Percentiles rank a stretch among this genome's conserved stretches.
phyloP scores from a whole-genome alignment of 2,888 invertebrate genomes.

The Acronicta leporina region DNA sequence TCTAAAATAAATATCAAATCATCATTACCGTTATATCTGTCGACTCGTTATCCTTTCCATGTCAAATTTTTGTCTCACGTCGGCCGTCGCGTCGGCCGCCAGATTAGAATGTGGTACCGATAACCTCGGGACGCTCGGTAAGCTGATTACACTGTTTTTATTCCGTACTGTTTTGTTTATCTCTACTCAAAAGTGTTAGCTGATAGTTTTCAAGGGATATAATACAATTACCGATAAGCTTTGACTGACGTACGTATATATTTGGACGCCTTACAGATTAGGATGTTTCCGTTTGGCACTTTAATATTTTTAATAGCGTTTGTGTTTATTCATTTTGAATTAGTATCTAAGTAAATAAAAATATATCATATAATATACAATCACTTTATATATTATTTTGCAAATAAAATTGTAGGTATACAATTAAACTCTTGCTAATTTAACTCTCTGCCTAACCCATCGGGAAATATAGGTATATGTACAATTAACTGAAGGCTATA shows the following conservation, averaged over 20 bases:
- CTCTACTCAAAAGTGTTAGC: conserved; percentile 57
- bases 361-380: no score
- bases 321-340: no score
- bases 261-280: conserved; percentile 54
- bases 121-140: conserved; percentile 63
- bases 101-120: conserved; percentile 50
- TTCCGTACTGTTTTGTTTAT: conserved; percentile 58
- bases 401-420: no score
- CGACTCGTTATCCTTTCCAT: conserved; percentile 41
- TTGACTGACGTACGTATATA: conserved; percentile 58
- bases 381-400: no score
- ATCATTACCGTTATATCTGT: conserved; percentile 34
- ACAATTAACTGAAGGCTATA: no score
- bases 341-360: no score
- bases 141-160: conserved; percentile 72
- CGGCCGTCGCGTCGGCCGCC: conserved; percentile 44
- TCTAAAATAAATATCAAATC: conserved; percentile 20
- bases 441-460: no score
- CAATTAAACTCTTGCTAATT: no score
- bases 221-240: conserved; percentile 64
- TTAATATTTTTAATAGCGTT: neutral
- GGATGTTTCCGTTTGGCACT: conserved; percentile 6
- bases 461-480: no score
- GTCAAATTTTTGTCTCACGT: conserved; percentile 50
- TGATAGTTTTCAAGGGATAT: conserved; percentile 67